Percentiles rank a stretch among this genome's conserved stretches.
Evolutionary conservation across 2,888 invertebrate species (phyloP).

Genomic region (Cryptus armator): DNA sequence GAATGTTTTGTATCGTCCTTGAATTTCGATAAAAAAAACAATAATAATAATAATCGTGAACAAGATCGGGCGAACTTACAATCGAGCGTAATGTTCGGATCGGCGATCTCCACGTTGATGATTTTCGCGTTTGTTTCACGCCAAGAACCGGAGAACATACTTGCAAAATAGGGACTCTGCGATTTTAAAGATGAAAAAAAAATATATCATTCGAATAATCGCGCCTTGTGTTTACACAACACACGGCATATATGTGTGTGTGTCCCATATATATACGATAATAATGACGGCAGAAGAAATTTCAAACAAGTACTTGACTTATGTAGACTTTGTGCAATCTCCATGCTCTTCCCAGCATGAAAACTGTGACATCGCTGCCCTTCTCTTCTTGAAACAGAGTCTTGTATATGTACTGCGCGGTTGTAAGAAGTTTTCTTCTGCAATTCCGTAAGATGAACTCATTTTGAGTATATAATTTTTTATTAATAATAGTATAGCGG

Average conservation of each 20-base stretch:
- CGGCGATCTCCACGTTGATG: constrained; percentile 90
- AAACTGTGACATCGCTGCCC: constrained; percentile 91
- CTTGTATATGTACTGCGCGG: constrained; percentile 92
- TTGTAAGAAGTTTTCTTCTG: constrained; percentile 90
- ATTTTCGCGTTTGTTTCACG: constrained; percentile 89
- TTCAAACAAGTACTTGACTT: constrained; percentile 86
- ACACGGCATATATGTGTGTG: constrained; percentile 39
- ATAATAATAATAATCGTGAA: constrained; percentile 12
- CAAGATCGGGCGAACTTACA: constrained; percentile 85
- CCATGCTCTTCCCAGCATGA: constrained; percentile 91
- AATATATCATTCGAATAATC: constrained; percentile 25
- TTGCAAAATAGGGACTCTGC: constrained; percentile 91
- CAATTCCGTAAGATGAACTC: constrained; percentile 61
- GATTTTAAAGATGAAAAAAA: constrained; percentile 69
- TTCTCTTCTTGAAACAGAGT: constrained; percentile 91
- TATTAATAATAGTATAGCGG: no score
- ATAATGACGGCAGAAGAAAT: constrained; percentile 23
- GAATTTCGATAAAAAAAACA: not conserved
- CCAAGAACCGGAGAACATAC: constrained; percentile 94
- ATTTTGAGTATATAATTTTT: not conserved
- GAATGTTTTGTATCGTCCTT: no score
- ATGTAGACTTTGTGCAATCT: constrained; percentile 92
- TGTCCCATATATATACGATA: not conserved
- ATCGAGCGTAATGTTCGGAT: constrained; percentile 89
- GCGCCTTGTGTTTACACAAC: constrained; percentile 17